Conservation (phyloP, 2,113 vertebrate genomes). For the Scopus umbretta region DNA sequence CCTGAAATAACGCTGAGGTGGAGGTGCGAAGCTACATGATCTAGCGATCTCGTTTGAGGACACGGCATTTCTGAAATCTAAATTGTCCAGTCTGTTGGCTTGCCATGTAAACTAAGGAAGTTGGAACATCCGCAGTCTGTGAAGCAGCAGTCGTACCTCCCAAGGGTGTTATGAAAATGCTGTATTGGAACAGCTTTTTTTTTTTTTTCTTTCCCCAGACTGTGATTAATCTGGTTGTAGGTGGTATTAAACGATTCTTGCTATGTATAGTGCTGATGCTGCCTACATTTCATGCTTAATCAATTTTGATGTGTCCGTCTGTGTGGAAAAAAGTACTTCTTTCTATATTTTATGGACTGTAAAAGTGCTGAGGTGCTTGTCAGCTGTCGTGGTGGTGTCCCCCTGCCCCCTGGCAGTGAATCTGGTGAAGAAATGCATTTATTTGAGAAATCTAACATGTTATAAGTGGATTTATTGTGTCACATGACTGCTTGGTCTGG, state of each 20-base stretch:
- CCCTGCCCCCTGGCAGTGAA: not conserved
- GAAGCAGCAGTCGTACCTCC: not conserved
- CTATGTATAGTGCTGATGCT: not conserved
- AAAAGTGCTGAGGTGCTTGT: not conserved
- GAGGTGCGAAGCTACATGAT: not conserved
- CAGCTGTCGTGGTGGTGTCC: not conserved
- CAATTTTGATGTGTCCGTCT: not conserved
- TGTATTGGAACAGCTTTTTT: not conserved
- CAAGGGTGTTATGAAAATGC: not conserved
- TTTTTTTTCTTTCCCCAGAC: not conserved
- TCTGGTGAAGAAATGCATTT: not conserved
- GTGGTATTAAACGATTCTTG: not conserved
- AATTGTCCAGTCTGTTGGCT: not conserved
- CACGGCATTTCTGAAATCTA: not conserved
- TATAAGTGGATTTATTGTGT: not conserved
- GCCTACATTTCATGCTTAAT: not conserved
- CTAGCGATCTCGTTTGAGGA: not conserved
- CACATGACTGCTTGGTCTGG: not conserved
- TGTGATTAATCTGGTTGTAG: not conserved
- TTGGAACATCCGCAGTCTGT: not conserved
- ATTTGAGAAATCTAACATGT: not conserved
- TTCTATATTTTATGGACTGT: not conserved
- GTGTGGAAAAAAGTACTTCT: not conserved
- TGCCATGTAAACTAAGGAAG: not conserved
- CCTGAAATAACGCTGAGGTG: not conserved